Percentiles rank a stretch among this genome's conserved stretches.
Conservation (phyloP, 2,888 invertebrate genomes). For the Chloroclystis v-ata region DNA sequence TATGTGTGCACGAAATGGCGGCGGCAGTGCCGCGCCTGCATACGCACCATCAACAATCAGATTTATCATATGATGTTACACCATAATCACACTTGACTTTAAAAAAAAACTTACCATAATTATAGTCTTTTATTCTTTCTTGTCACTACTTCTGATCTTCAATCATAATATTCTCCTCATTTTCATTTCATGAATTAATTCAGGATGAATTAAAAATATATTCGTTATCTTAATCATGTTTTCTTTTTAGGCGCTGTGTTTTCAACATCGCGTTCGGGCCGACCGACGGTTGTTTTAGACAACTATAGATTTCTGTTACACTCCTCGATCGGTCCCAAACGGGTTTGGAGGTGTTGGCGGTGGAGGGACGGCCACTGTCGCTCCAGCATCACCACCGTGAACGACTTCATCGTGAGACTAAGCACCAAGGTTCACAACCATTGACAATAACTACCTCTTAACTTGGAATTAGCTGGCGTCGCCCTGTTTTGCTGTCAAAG, state of each 20-base stretch:
- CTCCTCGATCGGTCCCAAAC: constrained; percentile 5
- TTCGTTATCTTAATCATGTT: no score
- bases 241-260: constrained; percentile 15
- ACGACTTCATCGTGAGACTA: constrained; percentile 4
- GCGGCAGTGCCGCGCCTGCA: constrained; percentile 3
- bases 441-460: not conserved
- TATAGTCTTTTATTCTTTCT: no score
- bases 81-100: constrained; percentile 10
- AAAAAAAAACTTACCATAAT: not conserved
- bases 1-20: constrained; percentile 3
- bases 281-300: constrained; percentile 9
- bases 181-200: no score
- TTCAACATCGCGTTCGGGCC: constrained; percentile 10
- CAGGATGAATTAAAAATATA: no score
- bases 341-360: constrained; percentile 21
- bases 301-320: constrained; percentile 10
- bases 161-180: no score
- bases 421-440: constrained; percentile 4
- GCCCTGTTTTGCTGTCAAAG: no score
- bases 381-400: constrained; percentile 18
- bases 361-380: constrained; percentile 16
- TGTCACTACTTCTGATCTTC: no score
- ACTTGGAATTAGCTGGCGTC: no score
- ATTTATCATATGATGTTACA: constrained; percentile 11
- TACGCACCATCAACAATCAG: constrained; percentile 6